Base-by-base conservation (phyloP, 2,888 invertebrate species). In the Cheilosia impressa region DNA sequence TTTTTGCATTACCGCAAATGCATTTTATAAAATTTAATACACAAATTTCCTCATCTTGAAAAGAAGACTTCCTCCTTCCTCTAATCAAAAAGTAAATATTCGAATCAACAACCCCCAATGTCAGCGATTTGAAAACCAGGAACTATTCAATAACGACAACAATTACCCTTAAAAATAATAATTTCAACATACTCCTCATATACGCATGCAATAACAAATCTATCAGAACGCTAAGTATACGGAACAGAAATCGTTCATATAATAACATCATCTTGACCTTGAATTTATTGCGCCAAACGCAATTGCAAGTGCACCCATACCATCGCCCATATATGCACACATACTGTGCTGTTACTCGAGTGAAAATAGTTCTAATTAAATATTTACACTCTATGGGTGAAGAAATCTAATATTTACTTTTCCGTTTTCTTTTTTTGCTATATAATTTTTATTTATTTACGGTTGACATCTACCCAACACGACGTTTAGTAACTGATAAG, bases 221-320 rank as follows among this genome's bases (percentile, higher is more conserved):
- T 50, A 82, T 72, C 63, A 68, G 47, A 77, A 53, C 52, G 22
- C 76, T 58, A 72, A 58, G 43, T 81, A 81, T 60, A 77, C 81
- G 81, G 76, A 81, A 81, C 53, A 81, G 38, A 71, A 77, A 81
- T 34, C 22, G 69, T 60, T 62, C 27, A 71, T 58, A 69, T 73
- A 83, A 69, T 55, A 78, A 79, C 75, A 84, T 81, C 81, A 81
- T 85, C 81, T 77, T 81, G 68, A 85, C 85, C 85, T 81, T 85
- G 85, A 19, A 68, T 85, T 63, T 81, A 72, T 81, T 85, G 72
- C 72, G 72, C 68, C 72, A 57, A 85, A 85, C 76, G 80, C 72
- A 84, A 84, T 69, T 84, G 75, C 84, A 57, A 75, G 47, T 65
- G 41, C 65, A 72, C 57, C 7, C 24, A 71, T 60, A 71, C 71